Percentiles rank a stretch among this genome's conserved stretches.
phyloP scores from a whole-genome alignment of 2,113 vertebrate genomes.

The Martes martes region DNA sequence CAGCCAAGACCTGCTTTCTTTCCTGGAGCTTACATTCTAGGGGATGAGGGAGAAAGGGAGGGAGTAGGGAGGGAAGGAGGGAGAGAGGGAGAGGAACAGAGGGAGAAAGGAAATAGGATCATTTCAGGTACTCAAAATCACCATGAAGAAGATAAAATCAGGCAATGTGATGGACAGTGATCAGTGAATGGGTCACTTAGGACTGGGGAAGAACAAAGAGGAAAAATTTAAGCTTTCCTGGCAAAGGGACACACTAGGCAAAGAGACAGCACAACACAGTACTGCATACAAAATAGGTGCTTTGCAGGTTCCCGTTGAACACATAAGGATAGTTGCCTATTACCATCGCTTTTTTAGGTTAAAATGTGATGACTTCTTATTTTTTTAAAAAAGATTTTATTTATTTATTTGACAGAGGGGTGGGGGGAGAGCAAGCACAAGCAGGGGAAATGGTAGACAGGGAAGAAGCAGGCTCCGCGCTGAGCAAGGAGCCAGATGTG shows the following conservation, averaged over 20 bases:
- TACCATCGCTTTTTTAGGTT: neutral
- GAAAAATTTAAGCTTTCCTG: neutral
- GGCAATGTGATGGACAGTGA: neutral
- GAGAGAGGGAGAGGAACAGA: neutral
- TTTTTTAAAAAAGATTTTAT: too few species aligned
- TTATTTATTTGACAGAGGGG: too few species aligned
- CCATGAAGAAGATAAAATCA: conserved; percentile 24
- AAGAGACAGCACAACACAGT: neutral
- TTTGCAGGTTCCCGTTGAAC: conserved; percentile 16
- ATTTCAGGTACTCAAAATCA: neutral
- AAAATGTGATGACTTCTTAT: neutral
- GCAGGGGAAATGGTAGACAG: too few species aligned
- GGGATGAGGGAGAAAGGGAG: neutral
- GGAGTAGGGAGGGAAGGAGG: neutral
- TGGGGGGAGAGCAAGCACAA: too few species aligned
- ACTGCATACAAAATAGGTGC: conserved; percentile 1
- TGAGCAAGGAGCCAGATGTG: too few species aligned
- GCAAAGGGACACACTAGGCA: neutral
- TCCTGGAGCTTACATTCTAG: neutral
- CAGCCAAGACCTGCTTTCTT: neutral
- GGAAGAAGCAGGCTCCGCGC: too few species aligned
- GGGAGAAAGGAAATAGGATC: neutral
- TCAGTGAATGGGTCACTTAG: neutral
- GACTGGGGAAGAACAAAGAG: neutral
- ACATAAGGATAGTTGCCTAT: neutral